These are phyloP conservation scores for Drosophila picticornis DNA, from an alignment of 2,888 invertebrate species.

Conservation along the genomic window DNA sequence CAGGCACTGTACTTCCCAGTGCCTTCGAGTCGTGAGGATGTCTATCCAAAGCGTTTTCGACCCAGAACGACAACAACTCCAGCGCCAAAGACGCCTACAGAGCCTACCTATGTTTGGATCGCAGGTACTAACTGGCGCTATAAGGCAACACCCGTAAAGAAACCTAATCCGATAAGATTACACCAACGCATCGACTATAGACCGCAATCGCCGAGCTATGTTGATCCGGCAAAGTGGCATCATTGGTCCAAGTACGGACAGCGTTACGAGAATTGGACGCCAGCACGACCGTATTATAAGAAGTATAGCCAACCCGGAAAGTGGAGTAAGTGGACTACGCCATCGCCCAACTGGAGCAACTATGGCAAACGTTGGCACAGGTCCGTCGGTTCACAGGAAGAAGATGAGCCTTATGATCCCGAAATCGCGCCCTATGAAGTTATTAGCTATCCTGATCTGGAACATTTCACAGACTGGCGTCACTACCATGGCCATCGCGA, in stretches of 20 bases:
- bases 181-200: constrained; percentile 73
- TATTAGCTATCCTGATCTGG: constrained; percentile 67
- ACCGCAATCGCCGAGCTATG: constrained; percentile 43
- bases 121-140: constrained; percentile 79
- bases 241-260: constrained; percentile 72
- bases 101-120: constrained; percentile 72
- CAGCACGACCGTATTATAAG: constrained; percentile 34
- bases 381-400: constrained; percentile 20
- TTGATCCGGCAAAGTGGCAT: constrained; percentile 61
- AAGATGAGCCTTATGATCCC: constrained; percentile 52
- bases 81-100: constrained; percentile 59
- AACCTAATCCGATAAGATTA: constrained; percentile 63
- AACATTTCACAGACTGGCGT: constrained; percentile 59
- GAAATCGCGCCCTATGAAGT: constrained; percentile 46
- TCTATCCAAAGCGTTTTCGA: constrained; percentile 80
- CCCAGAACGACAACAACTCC: constrained; percentile 68
- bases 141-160: constrained; percentile 71
- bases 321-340: constrained; percentile 76
- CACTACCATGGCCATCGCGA: constrained; percentile 80
- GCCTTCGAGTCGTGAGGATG: constrained; percentile 74
- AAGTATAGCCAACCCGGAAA: constrained; percentile 37
- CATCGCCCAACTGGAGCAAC: constrained; percentile 61
- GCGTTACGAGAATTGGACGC: constrained; percentile 68
- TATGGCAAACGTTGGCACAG: constrained; percentile 60
- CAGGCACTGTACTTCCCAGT: constrained; percentile 81